Evolutionary conservation across 2,888 invertebrate species (phyloP).

Genomic region (Argyresthia goedartella): DNA sequence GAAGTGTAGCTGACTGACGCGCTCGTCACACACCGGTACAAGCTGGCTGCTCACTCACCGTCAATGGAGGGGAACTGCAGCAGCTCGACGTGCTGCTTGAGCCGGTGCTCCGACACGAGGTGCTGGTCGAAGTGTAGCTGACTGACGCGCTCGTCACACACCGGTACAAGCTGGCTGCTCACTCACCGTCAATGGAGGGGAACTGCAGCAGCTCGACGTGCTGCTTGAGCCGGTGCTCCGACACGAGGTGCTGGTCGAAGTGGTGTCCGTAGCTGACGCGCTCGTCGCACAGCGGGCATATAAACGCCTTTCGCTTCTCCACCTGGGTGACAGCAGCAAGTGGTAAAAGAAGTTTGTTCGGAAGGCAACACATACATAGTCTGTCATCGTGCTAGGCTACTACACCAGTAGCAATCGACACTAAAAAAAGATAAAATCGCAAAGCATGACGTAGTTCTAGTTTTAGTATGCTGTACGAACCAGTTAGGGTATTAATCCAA

Average conservation of each 20-base stretch:
- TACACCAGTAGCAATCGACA: too few species aligned
- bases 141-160: constrained; percentile 52
- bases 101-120: constrained; percentile 36
- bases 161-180: constrained; percentile 18
- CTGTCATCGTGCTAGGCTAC: too few species aligned
- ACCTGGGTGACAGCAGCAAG: constrained; percentile 24
- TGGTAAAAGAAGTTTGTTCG: background rate
- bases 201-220: constrained; percentile 53
- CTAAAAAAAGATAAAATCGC: too few species aligned
- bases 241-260: constrained; percentile 50
- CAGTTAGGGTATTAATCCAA: too few species aligned
- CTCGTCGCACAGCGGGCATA: constrained; percentile 51
- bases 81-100: constrained; percentile 48
- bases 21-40: too few species aligned
- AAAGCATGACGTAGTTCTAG: too few species aligned
- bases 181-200: constrained; percentile 48
- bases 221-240: constrained; percentile 40
- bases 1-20: too few species aligned
- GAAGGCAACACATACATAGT: too few species aligned
- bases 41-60: too few species aligned
- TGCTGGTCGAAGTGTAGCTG: constrained; percentile 56
- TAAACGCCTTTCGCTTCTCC: constrained; percentile 57
- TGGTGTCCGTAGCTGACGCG: constrained; percentile 54
- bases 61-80: constrained; percentile 53
- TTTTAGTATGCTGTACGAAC: too few species aligned